Conservation (phyloP, 2,888 invertebrate species). For the Megaustenia siamemsis region DNA sequence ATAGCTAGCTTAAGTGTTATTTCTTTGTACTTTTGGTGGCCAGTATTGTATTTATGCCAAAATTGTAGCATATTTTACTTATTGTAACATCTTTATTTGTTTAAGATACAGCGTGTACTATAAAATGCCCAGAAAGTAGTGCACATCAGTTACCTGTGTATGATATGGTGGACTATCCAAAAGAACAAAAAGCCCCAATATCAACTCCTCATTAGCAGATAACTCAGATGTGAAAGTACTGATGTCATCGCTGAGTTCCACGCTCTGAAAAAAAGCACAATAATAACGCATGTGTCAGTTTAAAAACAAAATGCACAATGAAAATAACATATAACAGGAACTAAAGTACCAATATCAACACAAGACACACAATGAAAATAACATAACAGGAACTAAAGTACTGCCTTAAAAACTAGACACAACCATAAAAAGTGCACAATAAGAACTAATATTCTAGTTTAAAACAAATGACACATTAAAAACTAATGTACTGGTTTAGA, state of each 20-base stretch:
- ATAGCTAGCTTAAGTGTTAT: too few relatives aligned
- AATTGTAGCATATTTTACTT: too few relatives aligned
- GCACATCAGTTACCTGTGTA: conserved; percentile 64
- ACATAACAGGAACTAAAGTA: neutral
- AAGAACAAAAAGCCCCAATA: conserved; percentile 66
- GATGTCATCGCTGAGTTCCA: conserved; percentile 64
- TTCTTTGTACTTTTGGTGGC: too few relatives aligned
- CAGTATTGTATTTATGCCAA: too few relatives aligned
- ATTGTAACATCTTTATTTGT: too few relatives aligned
- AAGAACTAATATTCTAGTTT: too few relatives aligned
- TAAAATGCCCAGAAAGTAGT: neutral
- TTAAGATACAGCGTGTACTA: neutral
- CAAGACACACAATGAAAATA: conserved; percentile 65
- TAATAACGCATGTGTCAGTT: neutral
- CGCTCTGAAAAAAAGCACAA: neutral
- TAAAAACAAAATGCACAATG: neutral
- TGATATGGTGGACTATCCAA: conserved; percentile 68
- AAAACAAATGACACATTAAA: too few relatives aligned
- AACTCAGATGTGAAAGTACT: conserved; percentile 72
- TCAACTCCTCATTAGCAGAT: conserved; percentile 70
- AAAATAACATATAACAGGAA: neutral
- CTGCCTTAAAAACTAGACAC: too few relatives aligned
- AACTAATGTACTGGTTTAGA: too few relatives aligned
- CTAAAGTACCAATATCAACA: neutral
- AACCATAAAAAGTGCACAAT: too few relatives aligned